Evolutionary conservation across 2,888 invertebrate genomes (phyloP), one percentile per base, ranked within the genome.

Genomic region (Sinopyrophorus schimmeli): DNA sequence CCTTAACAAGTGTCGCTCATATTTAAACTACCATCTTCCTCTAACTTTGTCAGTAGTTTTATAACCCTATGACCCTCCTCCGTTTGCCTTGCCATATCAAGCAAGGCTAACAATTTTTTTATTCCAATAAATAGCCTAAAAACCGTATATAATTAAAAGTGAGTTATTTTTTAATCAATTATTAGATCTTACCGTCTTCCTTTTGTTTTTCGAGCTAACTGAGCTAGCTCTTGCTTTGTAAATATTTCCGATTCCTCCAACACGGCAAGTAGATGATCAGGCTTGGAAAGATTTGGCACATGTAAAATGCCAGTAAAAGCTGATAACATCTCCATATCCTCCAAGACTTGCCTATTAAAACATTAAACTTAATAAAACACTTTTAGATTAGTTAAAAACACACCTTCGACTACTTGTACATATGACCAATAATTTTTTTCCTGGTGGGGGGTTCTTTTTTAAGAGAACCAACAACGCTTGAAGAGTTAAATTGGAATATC

Each of bases 401-500:
- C n/a, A 89, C 89, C 89, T 85, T 66, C 92, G 81, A 68, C 96
- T 95, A 57, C 93, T 92, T 0, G 98, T 99, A 67, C 95, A 96
- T 17, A 99, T 77, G 47, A 99, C 87, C 48, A 99, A 81, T 38
- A 99, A 78, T 70, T 96, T 96, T 53, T 92, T 82, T 7, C 95
- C 95, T 62, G 86, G 85, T 1, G 98, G 98, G 30, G 98, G 98
- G 64, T 92, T 87, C 69, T 96, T 95, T 76, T 96, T 97, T 54
- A 99, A 75, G 59, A 99, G 75, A 10, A 98, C 96, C 47, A 96
- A 77, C 21, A 99, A 76, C 0, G 98, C 96, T 76, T 99, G 98
- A 49, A 99, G 77, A 1, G 98, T 97, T 51, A 97, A 76, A 75
- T 99, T 99, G 37, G 98, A 98, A 76, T 97, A 99, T 5, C 99